Base-by-base conservation (phyloP, 2,113 vertebrate species). In the Dolichallabes microphthalmus region DNA sequence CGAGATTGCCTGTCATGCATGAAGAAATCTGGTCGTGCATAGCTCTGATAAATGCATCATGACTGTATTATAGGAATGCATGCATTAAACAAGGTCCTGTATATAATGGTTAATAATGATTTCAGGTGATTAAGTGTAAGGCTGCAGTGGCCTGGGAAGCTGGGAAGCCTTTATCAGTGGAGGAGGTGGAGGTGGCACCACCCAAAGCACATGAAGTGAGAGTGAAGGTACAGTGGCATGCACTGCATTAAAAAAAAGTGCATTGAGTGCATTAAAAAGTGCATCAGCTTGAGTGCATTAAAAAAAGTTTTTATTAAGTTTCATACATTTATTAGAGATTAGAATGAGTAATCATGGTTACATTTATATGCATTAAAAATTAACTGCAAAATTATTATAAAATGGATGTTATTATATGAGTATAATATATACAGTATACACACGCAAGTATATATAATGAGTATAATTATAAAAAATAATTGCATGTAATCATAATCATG, bases 211-310 rank as follows among this genome's bases (percentile, higher is more conserved):
- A 95, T 87, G 94, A 96, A 95, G 92, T 96, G 25, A 92, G 94
- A 69, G 89, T 96, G 60, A 96, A 96, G 95, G 95, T 96, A 88
- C n/a, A n/a, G n/a, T n/a, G n/a, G n/a, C n/a, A n/a, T n/a, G n/a
- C n/a, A n/a, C n/a, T n/a, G n/a, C n/a, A n/a, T n/a, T n/a, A n/a
- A n/a, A n/a, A n/a, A n/a, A n/a, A n/a, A n/a, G n/a, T n/a, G 25
- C 39, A n/a, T 50, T 50, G 3, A 64, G 11, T 64, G 11, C 25
- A 27, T 14, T 1, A 14, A 64, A 4, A 14, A 64, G n/a, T n/a
- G n/a, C n/a, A n/a, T n/a, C n/a, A 88, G 25, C 39, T 50, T 50
- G 3, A 64, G 11, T 64, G 11, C 25, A 27, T 14, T 1, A 14
- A 64, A 4, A 14, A 64, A n/a, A n/a, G n/a, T n/a, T n/a, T n/a